Evolutionary conservation across 2,797 vertebrate genomes (phyloP).

Genomic region (Helostoma temminkii): DNA sequence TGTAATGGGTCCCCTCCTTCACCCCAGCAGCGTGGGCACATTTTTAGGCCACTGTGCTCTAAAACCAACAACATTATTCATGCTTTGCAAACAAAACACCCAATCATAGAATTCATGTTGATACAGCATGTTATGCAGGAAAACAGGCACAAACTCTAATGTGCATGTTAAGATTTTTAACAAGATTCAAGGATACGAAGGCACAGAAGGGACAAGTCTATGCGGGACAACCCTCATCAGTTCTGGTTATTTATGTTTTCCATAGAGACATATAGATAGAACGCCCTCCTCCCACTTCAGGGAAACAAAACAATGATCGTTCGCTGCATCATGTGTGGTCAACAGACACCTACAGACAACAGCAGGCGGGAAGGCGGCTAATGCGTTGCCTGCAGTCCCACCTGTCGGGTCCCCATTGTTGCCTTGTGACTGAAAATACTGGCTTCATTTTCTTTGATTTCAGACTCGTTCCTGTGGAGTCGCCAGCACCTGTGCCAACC

Average conservation of each 20-base stretch:
- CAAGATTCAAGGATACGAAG: constrained; percentile 20
- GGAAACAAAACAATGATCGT: constrained; percentile 67
- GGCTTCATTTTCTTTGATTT: constrained; percentile 71
- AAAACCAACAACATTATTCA: constrained; percentile 44
- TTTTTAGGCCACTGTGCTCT: constrained; percentile 32
- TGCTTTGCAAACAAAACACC: constrained; percentile 39
- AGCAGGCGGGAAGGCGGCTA: constrained; percentile 65
- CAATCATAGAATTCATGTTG: constrained; percentile 19
- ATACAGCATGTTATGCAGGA: constrained; percentile 26
- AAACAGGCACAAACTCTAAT: constrained; percentile 1
- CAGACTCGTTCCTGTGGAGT: constrained; percentile 54
- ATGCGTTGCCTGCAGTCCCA: constrained; percentile 71
- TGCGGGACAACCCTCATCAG: background rate
- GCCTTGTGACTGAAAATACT: constrained; percentile 54
- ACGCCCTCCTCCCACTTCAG: constrained; percentile 32
- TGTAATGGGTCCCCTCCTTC: constrained; percentile 62
- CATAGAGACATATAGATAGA: constrained; percentile 29
- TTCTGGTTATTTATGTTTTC: constrained; percentile 28
- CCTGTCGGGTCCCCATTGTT: constrained; percentile 74
- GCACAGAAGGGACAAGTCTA: background rate
- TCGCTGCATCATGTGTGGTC: constrained; percentile 77
- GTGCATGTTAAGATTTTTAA: constrained; percentile 23
- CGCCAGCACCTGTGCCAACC: constrained; percentile 72
- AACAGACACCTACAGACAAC: constrained; percentile 68
- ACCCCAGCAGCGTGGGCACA: constrained; percentile 41